Conservation (phyloP, 2,113 vertebrate genomes). For the Lipotes vexillifer region DNA sequence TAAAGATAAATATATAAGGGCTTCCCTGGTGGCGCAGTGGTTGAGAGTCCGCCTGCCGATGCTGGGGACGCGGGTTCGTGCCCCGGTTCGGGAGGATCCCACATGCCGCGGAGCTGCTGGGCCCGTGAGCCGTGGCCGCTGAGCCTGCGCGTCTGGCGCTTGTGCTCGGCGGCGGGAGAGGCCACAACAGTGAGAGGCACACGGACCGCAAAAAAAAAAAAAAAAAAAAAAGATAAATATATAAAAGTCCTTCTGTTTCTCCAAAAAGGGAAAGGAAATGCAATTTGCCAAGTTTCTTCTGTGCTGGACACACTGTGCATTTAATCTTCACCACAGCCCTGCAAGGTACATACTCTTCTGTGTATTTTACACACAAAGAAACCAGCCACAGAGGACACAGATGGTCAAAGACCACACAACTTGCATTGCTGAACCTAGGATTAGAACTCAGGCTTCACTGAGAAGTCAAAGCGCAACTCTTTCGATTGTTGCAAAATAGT, state of each 20-base stretch:
- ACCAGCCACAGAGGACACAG: neutral
- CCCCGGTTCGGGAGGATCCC: too few species aligned
- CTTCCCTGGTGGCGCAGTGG: too few species aligned
- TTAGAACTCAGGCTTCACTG: neutral
- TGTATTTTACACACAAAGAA: neutral
- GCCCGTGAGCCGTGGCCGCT: too few species aligned
- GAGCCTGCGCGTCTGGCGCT: too few species aligned
- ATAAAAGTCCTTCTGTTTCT: neutral
- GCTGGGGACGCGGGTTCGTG: too few species aligned
- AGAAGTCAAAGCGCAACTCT: neutral
- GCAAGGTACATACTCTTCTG: neutral
- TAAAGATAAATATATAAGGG: neutral
- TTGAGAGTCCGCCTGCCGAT: too few species aligned
- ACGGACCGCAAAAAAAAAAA: too few species aligned
- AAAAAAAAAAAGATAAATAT: neutral
- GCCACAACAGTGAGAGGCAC: too few species aligned
- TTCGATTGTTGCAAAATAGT: neutral
- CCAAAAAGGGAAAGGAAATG: neutral
- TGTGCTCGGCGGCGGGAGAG: too few species aligned
- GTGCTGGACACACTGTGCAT: neutral
- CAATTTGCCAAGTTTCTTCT: neutral
- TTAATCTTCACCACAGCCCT: neutral
- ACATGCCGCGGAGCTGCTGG: too few species aligned
- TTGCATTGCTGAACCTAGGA: neutral
- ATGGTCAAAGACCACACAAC: neutral